Base-by-base conservation (phyloP, 2,888 invertebrate species). In the Creontiades dilutus region DNA sequence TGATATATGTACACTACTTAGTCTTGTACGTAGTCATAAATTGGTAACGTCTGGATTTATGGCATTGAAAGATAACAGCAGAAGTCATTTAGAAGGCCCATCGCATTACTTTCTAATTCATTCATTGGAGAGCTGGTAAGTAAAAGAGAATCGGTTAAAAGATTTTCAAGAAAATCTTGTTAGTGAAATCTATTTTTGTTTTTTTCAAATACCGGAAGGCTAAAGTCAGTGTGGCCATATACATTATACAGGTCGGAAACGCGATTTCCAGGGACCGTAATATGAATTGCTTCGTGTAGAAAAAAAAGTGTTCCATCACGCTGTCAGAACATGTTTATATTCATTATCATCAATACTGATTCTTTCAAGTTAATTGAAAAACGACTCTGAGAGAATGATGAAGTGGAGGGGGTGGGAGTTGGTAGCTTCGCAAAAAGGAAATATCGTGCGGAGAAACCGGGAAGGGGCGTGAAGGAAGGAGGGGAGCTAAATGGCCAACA, bases 311-410 rank as follows among this genome's bases (percentile, higher is more conserved):
- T 68, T 68, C 68, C 68, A 68, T 68, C 68, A 23, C 68, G 19
- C 27, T 68, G 68, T 68, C 68, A 68, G 68, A 68, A 68, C 68
- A 68, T 68, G 23, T 68, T 68, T 68, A 68, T 23, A 68, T 68
- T 68, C 68, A 68, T 68, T 68, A 68, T 23, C 68, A 68, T 68
- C 68, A 68, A 68, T 68, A 68, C 68, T 23, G 68, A 68, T 68
- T 68, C 68, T 23, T 23, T 27, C 68, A 13, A 68, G 68, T 68
- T 68, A 68, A 68, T 46, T 48, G 55, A 82, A 82, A 82, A 52
- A 48, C 48, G 82, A 27, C 82, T 82, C 13, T 12, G 82, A 13
- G 46, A 27, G 47, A 19, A 9, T 48, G 23, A 19, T 3, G 55
- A 2, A 9, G 82, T 11, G 82, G 52, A 55, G 23, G 19, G 52